A percentile compares a stretch with the other conserved stretches of the same genome.
phyloP scores from a whole-genome alignment of 2,113 vertebrate species.

The Ivindomyrus marchei region DNA sequence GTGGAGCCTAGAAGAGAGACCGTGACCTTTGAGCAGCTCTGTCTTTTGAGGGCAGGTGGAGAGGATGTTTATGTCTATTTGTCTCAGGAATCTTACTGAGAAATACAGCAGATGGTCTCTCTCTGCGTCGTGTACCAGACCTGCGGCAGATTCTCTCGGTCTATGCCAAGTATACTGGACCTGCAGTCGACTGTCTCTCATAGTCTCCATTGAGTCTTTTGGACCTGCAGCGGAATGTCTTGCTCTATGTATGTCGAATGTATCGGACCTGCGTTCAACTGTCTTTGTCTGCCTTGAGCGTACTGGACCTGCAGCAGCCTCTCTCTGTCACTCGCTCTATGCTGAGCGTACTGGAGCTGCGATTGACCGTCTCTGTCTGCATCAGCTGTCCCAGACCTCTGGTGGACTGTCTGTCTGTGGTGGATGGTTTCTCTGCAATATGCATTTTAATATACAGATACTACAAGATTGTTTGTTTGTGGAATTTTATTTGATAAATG shows the following conservation, averaged over 20 bases:
- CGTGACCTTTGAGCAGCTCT: neutral
- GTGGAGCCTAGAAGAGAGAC: neutral
- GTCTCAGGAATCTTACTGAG: neutral
- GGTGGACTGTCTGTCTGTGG: neutral
- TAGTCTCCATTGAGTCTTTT: neutral
- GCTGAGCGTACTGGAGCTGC: too few relatives aligned
- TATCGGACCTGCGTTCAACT: neutral
- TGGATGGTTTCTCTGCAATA: neutral
- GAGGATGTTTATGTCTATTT: neutral
- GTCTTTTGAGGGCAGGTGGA: neutral
- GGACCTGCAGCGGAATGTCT: neutral
- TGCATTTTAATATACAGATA: neutral
- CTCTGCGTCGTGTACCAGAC: neutral
- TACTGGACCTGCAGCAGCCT: neutral
- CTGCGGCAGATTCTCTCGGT: neutral
- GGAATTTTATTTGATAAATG: neutral
- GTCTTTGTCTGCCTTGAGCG: too few relatives aligned
- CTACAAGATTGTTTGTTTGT: neutral
- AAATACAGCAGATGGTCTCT: neutral
- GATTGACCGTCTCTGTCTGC: too few relatives aligned
- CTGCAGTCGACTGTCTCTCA: neutral
- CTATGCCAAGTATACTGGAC: neutral
- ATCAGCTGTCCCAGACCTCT: too few relatives aligned
- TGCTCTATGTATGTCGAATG: neutral
- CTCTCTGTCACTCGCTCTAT: too few relatives aligned